Conservation (phyloP, 2,113 vertebrate genomes). For the Ivindomyrus marchei region DNA sequence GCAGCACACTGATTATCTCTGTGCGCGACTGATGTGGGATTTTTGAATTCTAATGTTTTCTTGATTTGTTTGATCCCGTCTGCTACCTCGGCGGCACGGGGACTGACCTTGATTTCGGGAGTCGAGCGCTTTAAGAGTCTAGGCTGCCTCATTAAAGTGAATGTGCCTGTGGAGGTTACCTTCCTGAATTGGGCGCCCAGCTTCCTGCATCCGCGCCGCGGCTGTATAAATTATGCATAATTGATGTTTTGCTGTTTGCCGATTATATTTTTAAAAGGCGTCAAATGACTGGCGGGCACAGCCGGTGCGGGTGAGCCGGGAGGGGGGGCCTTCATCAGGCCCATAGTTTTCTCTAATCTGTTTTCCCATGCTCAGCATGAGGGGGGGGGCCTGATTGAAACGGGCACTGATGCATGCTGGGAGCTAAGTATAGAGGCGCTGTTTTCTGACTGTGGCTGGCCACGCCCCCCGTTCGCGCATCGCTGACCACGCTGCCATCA, state of each 20-base stretch:
- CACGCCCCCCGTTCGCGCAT: conserved; percentile 16
- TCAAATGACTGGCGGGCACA: neutral
- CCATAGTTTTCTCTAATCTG: neutral
- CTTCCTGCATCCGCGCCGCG: neutral
- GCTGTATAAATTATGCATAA: conserved; percentile 9
- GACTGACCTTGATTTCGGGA: neutral
- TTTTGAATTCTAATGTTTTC: neutral
- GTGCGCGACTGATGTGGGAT: neutral
- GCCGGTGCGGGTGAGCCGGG: neutral
- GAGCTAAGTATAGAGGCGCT: neutral
- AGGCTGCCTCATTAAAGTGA: neutral
- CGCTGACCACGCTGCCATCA: conserved; percentile 15
- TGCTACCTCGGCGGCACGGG: neutral
- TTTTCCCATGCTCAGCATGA: neutral
- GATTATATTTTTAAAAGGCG: neutral
- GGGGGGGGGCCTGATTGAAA: neutral
- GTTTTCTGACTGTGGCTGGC: neutral
- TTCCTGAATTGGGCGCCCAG: neutral
- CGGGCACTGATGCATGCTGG: neutral
- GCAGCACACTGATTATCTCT: neutral
- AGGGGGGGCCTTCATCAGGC: neutral
- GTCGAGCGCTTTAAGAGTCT: neutral
- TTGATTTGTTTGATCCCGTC: neutral
- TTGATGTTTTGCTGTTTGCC: neutral
- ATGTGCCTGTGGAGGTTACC: neutral